Conservation (phyloP, 2,888 invertebrate species). For the Dorcus parallelipipedus region DNA sequence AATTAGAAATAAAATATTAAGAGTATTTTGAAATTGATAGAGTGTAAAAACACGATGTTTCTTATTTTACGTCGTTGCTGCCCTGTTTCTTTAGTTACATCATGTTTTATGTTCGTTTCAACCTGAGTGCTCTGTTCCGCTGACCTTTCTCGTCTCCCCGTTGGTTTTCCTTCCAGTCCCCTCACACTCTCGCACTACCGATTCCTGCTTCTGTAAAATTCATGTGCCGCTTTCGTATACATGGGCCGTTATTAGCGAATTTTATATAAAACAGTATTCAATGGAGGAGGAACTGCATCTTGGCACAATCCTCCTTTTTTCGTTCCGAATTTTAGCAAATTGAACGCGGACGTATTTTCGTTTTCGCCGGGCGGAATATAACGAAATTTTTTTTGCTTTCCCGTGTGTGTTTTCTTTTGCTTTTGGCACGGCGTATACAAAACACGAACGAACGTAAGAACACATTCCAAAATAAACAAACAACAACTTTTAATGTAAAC, state of each 20-base stretch:
- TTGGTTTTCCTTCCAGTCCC: constrained; percentile 24
- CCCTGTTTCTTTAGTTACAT: constrained; percentile 25
- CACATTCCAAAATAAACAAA: too few species aligned
- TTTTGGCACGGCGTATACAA: too few species aligned
- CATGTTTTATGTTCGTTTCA: constrained; percentile 25
- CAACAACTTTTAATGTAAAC: too few species aligned
- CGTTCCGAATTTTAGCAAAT: too few species aligned
- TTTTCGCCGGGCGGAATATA: too few species aligned
- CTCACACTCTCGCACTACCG: constrained; percentile 15
- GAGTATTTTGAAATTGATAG: constrained; percentile 20
- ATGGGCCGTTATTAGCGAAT: not conserved
- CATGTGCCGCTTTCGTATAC: constrained; percentile 11
- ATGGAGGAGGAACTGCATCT: too few species aligned
- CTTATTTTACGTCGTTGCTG: constrained; percentile 24
- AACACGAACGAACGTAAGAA: too few species aligned
- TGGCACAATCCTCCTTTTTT: too few species aligned
- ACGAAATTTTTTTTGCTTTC: too few species aligned
- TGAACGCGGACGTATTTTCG: too few species aligned
- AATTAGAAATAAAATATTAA: not conserved
- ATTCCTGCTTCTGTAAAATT: constrained; percentile 22
- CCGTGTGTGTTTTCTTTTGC: too few species aligned
- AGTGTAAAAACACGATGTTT: constrained; percentile 22
- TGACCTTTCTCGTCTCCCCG: constrained; percentile 37
- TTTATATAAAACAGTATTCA: not conserved
- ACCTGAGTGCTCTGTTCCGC: constrained; percentile 26